Percentiles rank a stretch among this genome's conserved stretches.
Conservation (phyloP, 2,113 vertebrate species). For the Caranx melampygus region DNA sequence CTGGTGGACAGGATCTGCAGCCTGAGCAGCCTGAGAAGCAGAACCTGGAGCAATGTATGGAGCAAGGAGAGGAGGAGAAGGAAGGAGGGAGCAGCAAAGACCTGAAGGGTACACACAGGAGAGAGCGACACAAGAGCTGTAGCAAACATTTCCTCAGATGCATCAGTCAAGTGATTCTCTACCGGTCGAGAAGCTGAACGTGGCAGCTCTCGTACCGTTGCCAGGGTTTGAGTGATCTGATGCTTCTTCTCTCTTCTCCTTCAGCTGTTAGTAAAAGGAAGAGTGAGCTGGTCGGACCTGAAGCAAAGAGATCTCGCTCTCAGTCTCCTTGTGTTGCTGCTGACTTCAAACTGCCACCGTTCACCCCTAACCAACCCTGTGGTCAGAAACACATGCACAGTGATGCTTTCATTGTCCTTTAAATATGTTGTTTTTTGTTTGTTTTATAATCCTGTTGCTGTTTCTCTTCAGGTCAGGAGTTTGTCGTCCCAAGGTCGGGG, state of each 20-base stretch:
- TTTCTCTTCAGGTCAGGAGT: conserved; percentile 76
- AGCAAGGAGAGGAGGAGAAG: conserved; percentile 12
- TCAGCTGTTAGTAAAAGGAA: conserved; percentile 55
- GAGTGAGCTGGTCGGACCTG: conserved; percentile 26
- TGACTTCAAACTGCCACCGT: conserved; percentile 66
- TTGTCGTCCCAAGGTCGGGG: conserved; percentile 80
- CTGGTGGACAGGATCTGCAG: neutral
- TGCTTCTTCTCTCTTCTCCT: conserved; percentile 1
- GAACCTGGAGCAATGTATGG: neutral
- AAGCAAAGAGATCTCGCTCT: conserved; percentile 63
- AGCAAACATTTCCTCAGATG: no score
- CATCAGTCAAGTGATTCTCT: neutral
- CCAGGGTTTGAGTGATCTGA: neutral
- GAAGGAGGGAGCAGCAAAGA: neutral
- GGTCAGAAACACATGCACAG: conserved; percentile 59
- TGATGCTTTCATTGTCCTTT: neutral
- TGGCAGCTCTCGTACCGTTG: neutral
- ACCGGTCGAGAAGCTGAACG: no score
- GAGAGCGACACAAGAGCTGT: neutral
- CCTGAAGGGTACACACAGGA: conserved; percentile 44
- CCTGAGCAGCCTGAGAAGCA: accelerated
- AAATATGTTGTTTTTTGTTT: neutral
- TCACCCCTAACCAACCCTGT: conserved; percentile 70
- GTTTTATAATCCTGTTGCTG: neutral
- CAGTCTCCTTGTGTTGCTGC: conserved; percentile 35